Evolutionary conservation across 2,888 invertebrate genomes (phyloP), one percentile per base, ranked within the genome.

Genomic region (Cyclophora punctaria): DNA sequence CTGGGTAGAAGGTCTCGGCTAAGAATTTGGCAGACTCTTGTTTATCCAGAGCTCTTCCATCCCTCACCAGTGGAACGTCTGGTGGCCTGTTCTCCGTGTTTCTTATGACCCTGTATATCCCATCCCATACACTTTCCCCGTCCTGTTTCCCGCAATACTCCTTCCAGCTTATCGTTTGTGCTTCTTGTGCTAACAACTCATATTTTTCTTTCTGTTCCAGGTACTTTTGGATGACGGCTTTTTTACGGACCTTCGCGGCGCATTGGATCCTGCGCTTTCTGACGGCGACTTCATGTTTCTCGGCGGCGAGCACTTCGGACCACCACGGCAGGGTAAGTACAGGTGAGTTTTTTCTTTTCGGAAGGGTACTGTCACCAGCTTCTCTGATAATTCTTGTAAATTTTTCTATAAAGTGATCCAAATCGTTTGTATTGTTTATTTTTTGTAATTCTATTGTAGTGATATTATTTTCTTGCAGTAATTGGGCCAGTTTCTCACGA

Each of bases 111-210:
- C 58, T 44, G 6, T 58, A 50, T 2, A 52, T 52, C 0, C 51
- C 47, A 3, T 56, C 50, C 56, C 49, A 56, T 37, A 51, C 35
- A 2, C 34, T 40, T 41, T 48, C 53, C n/a, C 20, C 48, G 0
- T 51, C 50, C n/a, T 58, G 55, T 35, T 47, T 53, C 4, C 34
- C 48, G 33, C 56, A 58, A 34, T 56, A 58, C 2, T 35, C 43
- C 34, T 54, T 66, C 63, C 63, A 62, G 43, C 62, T 60, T 0
- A 46, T 35, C 0, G 41, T 53, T 6, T 55, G 53, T 0, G 61
- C 59, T 5, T 35, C 42, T 20, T 50, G 45, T 0, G 46, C 51
- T 44, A 41, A 43, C 3, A 3, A 6, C 41, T 60, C 53, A 47
- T 64, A 61, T 37, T 44, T 34, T 47, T 53, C 52, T 48, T 57